A percentile compares a stretch with the other conserved stretches of the same genome.
Conservation (phyloP, 2,888 invertebrate species). For the Nasonovia ribisnigri region DNA sequence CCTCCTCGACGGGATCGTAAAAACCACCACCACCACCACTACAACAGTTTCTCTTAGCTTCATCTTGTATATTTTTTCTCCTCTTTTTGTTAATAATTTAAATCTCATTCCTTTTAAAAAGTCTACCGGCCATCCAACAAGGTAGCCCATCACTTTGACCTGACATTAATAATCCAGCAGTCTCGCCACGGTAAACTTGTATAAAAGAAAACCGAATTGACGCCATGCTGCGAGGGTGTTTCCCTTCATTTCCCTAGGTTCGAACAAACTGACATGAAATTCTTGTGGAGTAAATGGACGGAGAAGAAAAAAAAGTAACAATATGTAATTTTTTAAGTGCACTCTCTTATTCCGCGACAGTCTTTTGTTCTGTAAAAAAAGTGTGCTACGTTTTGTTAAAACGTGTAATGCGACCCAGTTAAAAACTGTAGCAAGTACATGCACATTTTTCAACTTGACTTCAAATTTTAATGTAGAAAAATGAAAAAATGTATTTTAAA, state of each 20-base stretch:
- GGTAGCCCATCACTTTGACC: conserved; percentile 63
- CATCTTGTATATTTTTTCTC: conserved; percentile 36
- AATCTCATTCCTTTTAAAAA: conserved; percentile 65
- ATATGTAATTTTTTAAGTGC: conserved; percentile 63
- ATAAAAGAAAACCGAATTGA: conserved; percentile 54
- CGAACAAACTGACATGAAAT: conserved; percentile 43
- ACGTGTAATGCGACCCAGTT: conserved; percentile 48
- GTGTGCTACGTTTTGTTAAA: conserved; percentile 34
- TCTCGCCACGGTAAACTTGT: conserved; percentile 26
- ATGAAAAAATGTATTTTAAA: neutral
- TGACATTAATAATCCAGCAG: conserved; percentile 57
- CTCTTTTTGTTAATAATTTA: conserved; percentile 60
- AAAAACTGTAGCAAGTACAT: conserved; percentile 27
- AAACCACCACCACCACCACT: conserved; percentile 27
- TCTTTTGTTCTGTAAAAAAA: conserved; percentile 53
- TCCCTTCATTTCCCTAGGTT: conserved; percentile 38
- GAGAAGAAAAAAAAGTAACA: conserved; percentile 35
- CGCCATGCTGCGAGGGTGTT: conserved; percentile 17
- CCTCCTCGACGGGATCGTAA: conserved; percentile 57
- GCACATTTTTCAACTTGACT: conserved; percentile 42
- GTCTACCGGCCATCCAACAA: conserved; percentile 45
- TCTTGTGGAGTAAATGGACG: neutral
- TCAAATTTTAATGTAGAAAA: conserved; percentile 10
- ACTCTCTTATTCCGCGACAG: conserved; percentile 48
- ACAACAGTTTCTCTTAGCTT: conserved; percentile 15